Evolutionary conservation across 2,888 invertebrate genomes (phyloP).

Genomic region (Cheilosia pagana): DNA sequence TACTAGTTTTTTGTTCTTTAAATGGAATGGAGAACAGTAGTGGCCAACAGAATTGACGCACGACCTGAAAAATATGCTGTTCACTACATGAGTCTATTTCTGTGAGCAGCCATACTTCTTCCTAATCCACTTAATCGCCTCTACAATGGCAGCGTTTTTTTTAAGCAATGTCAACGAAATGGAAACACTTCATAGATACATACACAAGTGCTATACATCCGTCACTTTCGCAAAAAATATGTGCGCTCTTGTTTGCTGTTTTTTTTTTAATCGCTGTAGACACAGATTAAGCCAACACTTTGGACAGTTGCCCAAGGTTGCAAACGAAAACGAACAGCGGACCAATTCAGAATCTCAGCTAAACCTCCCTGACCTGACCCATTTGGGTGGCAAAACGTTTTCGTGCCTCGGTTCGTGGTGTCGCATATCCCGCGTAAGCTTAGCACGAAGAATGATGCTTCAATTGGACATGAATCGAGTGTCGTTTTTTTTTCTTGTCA

Average conservation of each 20-base stretch:
- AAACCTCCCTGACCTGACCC: constrained; percentile 58
- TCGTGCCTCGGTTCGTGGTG: constrained; percentile 2
- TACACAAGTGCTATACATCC: neutral
- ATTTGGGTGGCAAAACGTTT: constrained; percentile 45
- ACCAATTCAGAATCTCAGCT: constrained; percentile 37
- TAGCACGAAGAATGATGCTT: constrained; percentile 14
- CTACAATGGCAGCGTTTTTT: neutral
- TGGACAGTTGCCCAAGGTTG: constrained; percentile 66
- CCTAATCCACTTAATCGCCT: neutral
- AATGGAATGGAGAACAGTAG: no score
- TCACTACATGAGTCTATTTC: no score
- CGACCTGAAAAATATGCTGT: no score
- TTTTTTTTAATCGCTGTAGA: constrained; percentile 1
- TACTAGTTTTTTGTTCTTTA: no score
- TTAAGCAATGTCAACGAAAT: neutral
- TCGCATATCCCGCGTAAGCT: constrained; percentile 8
- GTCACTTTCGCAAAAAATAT: constrained; percentile 32
- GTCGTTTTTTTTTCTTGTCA: neutral
- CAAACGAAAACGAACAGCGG: constrained; percentile 12
- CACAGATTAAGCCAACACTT: constrained; percentile 36
- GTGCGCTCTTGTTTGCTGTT: neutral
- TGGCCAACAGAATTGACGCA: no score
- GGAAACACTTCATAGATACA: neutral
- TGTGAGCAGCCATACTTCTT: neutral
- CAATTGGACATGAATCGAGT: constrained; percentile 4